These are phyloP conservation scores for Triplophysa yarkandensis DNA, from an alignment of 2,797 vertebrate species.

Conservation along the genomic window DNA sequence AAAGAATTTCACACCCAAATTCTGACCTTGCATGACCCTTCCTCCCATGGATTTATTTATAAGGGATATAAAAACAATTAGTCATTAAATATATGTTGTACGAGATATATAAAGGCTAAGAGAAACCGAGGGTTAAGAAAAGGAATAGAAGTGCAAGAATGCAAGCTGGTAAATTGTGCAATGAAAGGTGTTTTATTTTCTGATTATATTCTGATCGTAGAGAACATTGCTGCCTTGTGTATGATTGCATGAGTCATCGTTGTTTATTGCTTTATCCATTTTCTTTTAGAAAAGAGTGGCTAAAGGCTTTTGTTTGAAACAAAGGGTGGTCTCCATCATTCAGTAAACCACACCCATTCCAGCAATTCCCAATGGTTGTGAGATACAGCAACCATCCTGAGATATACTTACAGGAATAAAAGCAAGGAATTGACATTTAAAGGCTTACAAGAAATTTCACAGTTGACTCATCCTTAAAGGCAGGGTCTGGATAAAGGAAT, in stretches of 20 bases:
- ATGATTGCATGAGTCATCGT: not conserved
- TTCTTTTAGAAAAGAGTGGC: not conserved
- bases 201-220: not conserved
- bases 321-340: not conserved
- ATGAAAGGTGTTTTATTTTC: not conserved
- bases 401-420: no score
- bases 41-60: conserved; percentile 37
- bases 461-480: no score
- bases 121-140: not conserved
- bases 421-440: no score
- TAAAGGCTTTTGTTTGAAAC: conserved; percentile 14
- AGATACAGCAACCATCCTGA: no score
- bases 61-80: not conserved
- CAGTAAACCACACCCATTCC: conserved; percentile 40
- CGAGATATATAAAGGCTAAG: no score
- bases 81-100: not conserved
- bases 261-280: not conserved
- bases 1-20: conserved; percentile 31
- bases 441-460: no score
- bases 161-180: not conserved
- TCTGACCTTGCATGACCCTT: conserved; percentile 38
- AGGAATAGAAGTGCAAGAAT: not conserved
- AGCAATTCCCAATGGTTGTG: not conserved
- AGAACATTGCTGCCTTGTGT: not conserved
- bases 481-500: no score